These are phyloP conservation scores for Melikaiella ostensackeni DNA, from an alignment of 2,888 invertebrate genomes.

Conservation along the genomic window DNA sequence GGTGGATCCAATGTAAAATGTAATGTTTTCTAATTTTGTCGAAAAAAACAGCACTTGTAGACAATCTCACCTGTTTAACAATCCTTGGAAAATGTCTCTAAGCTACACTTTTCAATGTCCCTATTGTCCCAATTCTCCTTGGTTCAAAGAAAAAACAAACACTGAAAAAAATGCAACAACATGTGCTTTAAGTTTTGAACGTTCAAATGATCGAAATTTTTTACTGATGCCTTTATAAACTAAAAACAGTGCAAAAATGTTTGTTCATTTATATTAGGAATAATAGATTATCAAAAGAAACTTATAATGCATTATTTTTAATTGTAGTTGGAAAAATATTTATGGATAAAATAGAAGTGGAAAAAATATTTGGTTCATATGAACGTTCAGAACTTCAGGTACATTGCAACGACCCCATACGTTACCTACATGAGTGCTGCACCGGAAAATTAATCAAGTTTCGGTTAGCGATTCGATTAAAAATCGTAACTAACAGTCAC, in stretches of 20 bases:
- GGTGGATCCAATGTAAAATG: not conserved
- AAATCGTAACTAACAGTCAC: conserved; percentile 62
- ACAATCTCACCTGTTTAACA: not conserved
- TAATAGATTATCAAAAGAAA: too few species aligned
- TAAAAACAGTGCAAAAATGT: too few species aligned
- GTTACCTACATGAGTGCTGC: conserved; percentile 54
- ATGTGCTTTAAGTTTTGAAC: too few species aligned
- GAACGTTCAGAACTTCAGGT: too few species aligned
- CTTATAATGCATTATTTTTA: too few species aligned
- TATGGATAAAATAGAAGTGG: too few species aligned
- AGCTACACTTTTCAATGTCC: conserved; percentile 42
- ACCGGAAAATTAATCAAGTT: conserved; percentile 51
- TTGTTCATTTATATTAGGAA: too few species aligned
- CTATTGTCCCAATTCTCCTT: not conserved
- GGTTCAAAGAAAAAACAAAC: not conserved
- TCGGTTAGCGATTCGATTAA: conserved; percentile 60
- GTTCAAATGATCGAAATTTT: too few species aligned
- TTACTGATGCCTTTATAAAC: too few species aligned
- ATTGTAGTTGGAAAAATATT: too few species aligned
- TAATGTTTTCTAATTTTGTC: not conserved
- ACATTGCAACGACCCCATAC: conserved; percentile 52
- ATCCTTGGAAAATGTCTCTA: conserved; percentile 50
- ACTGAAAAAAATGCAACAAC: conserved; percentile 50
- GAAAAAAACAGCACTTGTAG: not conserved
- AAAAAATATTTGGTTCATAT: too few species aligned